Base-by-base conservation (phyloP, 2,888 invertebrate genomes). In the Galerucella pusilla region DNA sequence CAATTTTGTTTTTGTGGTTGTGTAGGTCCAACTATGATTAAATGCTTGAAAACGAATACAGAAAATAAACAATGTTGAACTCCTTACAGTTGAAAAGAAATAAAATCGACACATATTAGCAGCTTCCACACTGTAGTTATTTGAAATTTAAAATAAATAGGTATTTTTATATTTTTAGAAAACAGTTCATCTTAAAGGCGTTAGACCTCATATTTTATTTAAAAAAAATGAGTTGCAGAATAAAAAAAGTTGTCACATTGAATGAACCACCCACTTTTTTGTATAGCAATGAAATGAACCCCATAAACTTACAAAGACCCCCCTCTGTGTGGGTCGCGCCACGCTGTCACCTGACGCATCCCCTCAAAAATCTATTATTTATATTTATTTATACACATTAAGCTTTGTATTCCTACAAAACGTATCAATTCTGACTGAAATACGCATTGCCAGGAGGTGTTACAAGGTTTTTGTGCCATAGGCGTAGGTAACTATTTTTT, bases 261-360 rank as follows among this genome's bases (percentile, higher is more conserved):
- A 45, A 57, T 71, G 59, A 42, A 70, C 16, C 46, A 59, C 59
- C 61, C 61, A 46, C 28, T 64, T 28, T 45, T 42, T 54, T 68
- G 52, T 46, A 52, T 71, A 60, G 63, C 76, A 70, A 73, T 76
- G 73, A 71, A 71, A 75, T 45, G 49, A 46, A 66, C 70, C 71
- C 73, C 71, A 73, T 63, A 76, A 76, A 63, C 73, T 71, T 73
- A 73, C 71, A 76, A 76, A 63, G 71, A 25, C 73, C 71, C 71
- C 77, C 77, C 64, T 35, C 76, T 80, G 81, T 80, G 81, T 84
- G 81, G 84, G 84, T 82, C 81, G 82, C 79, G 81, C 83, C 83
- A 83, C 83, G 83, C 84, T 84, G 85, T 85, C 85, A 85, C 85
- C 84, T 85, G 85, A 83, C 85, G 82, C 84, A 83, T 81, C 83